phyloP scores from a whole-genome alignment of 2,797 vertebrate genomes.

The Epinephelus malabaricus region DNA sequence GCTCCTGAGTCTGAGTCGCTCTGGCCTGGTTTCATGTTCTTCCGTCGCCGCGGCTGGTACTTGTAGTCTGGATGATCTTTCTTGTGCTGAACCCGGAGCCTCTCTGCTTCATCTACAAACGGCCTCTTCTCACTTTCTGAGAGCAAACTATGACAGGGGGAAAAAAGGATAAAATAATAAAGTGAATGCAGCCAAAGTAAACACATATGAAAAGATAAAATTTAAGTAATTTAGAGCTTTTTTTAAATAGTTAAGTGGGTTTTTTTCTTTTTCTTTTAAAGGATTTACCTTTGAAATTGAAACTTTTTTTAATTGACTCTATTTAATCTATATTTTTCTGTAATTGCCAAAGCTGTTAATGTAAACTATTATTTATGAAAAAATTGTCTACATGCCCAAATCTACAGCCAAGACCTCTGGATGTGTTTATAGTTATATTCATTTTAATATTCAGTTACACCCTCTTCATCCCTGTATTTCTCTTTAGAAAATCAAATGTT shows the following conservation, averaged over 20 bases:
- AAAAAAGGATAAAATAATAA: neutral
- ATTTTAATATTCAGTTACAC: neutral
- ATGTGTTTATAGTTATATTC: neutral
- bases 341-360: neutral
- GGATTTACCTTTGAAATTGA: too few relatives aligned
- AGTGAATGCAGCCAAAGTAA: neutral
- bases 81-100: slow-evolving; percentile 97
- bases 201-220: neutral
- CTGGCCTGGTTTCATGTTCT: slow-evolving; percentile 95
- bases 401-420: neutral
- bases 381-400: neutral
- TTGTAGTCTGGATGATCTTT: slow-evolving; percentile 99
- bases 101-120: slow-evolving; percentile 97
- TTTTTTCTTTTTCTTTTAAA: too few relatives aligned
- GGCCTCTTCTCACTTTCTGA: slow-evolving; percentile 97
- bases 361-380: neutral
- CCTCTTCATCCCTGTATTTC: neutral
- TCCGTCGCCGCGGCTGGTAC: slow-evolving; percentile 96
- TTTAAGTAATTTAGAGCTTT: neutral
- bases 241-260: neutral
- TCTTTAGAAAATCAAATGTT: neutral
- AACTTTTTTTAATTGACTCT: too few relatives aligned
- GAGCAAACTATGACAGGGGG: slow-evolving; percentile 85
- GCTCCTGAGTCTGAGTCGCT: slow-evolving; percentile 93
- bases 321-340: neutral